Percentiles rank a stretch among this genome's conserved stretches.
phyloP scores from a whole-genome alignment of 2,797 vertebrate species.

The Gypaetus barbatus region DNA sequence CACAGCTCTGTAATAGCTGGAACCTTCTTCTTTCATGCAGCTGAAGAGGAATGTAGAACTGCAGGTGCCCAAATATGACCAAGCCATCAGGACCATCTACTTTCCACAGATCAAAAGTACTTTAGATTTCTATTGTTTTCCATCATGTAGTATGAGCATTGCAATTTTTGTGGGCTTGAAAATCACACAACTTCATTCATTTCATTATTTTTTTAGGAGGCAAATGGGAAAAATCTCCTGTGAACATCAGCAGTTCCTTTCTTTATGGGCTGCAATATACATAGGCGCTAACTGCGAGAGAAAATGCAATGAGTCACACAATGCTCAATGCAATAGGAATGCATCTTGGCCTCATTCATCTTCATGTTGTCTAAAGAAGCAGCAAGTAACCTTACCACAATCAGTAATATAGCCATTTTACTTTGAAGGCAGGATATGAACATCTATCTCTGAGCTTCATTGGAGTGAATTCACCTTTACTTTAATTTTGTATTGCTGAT shows the following conservation, averaged over 20 bases:
- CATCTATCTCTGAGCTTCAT: not conserved
- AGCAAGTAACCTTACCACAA: not conserved
- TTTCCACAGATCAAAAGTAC: not conserved
- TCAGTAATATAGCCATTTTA: not conserved
- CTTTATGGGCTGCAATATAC: not conserved
- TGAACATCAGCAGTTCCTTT: not conserved
- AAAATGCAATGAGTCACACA: not conserved
- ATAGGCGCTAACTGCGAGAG: not conserved
- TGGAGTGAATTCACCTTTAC: not conserved
- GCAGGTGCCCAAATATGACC: not conserved
- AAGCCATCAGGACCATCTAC: not conserved
- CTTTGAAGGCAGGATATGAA: not conserved
- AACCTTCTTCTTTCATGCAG: not conserved
- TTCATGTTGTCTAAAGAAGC: not conserved
- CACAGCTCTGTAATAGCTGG: not conserved
- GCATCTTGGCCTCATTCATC: not conserved
- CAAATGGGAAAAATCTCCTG: not conserved
- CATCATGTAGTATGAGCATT: not conserved
- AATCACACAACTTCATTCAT: not conserved
- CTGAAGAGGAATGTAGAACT: not conserved
- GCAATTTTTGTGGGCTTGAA: not conserved
- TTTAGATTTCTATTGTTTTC: not conserved
- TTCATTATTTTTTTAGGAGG: not conserved
- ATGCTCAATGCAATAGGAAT: not conserved
- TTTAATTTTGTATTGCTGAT: not conserved